These are phyloP conservation scores for Oophaga sylvatica DNA, from an alignment of 2,797 vertebrate species.

Conservation along the genomic window DNA sequence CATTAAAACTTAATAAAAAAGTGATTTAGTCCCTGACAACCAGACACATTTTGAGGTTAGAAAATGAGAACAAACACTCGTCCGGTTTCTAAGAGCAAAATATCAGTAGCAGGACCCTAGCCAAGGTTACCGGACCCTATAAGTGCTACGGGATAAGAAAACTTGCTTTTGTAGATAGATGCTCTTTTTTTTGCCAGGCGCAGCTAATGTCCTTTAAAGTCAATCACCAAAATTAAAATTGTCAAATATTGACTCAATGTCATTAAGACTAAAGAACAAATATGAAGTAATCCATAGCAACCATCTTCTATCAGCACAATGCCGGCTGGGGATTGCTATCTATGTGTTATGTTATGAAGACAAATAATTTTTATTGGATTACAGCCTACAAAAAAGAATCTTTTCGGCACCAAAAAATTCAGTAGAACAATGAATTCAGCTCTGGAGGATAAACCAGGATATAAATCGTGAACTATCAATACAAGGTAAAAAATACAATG, in stretches of 20 bases:
- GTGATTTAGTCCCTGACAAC: neutral
- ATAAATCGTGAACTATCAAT: too few relatives aligned
- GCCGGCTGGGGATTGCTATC: neutral
- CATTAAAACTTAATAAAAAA: neutral
- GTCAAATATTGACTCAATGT: neutral
- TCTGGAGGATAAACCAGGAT: neutral
- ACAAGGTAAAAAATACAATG: too few relatives aligned
- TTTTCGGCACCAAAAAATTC: neutral
- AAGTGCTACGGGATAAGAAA: neutral
- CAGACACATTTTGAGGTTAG: neutral
- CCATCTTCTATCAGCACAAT: neutral
- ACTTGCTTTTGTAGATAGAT: neutral
- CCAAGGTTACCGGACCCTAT: neutral
- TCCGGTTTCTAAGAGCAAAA: neutral
- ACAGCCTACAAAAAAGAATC: neutral
- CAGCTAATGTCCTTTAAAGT: neutral
- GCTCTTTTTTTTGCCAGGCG: neutral
- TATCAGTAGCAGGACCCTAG: neutral
- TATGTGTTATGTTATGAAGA: neutral
- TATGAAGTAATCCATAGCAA: neutral
- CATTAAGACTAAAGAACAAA: neutral
- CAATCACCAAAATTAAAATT: slow-evolving; percentile 5
- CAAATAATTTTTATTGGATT: neutral
- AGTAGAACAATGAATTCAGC: neutral
- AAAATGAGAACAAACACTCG: neutral